Conservation (phyloP, 1,140 invertebrate genomes). For the Pinna nobilis region DNA sequence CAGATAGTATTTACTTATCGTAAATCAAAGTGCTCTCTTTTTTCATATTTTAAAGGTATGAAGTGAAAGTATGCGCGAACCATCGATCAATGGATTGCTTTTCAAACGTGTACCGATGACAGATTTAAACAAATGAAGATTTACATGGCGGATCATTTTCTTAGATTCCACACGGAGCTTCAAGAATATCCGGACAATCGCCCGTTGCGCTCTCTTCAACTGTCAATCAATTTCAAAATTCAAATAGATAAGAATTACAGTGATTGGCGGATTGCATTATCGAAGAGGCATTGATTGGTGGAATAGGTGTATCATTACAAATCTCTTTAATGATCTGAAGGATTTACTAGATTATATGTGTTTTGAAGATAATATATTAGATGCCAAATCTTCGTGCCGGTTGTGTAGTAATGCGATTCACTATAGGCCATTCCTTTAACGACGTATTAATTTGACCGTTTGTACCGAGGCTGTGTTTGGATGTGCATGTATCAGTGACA, state of each 20-base stretch:
- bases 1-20: not conserved
- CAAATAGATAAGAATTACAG: not conserved
- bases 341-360: conserved; percentile 2
- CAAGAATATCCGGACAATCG: conserved; percentile 2
- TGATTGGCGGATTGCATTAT: not conserved
- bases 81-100: conserved; percentile 9
- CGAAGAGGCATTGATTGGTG: not conserved
- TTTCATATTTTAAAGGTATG: too few relatives aligned
- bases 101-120: conserved; percentile 8
- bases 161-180: not conserved
- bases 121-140: conserved; percentile 21
- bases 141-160: conserved; percentile 7
- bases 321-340: conserved; percentile 22
- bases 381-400: conserved; percentile 1
- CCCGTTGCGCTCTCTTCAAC: conserved; percentile 3
- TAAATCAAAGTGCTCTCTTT: not conserved
- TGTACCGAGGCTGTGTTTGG: too few relatives aligned
- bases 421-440: too few relatives aligned
- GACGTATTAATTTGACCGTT: too few relatives aligned
- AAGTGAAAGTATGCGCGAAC: too few relatives aligned
- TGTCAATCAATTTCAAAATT: conserved; percentile 16
- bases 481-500: too few relatives aligned
- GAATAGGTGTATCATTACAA: too few relatives aligned
- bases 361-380: conserved; percentile 10
- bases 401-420: conserved; percentile 9